Evolutionary conservation across 2,888 invertebrate species (phyloP).

Genomic region (Limnephilus auricula): DNA sequence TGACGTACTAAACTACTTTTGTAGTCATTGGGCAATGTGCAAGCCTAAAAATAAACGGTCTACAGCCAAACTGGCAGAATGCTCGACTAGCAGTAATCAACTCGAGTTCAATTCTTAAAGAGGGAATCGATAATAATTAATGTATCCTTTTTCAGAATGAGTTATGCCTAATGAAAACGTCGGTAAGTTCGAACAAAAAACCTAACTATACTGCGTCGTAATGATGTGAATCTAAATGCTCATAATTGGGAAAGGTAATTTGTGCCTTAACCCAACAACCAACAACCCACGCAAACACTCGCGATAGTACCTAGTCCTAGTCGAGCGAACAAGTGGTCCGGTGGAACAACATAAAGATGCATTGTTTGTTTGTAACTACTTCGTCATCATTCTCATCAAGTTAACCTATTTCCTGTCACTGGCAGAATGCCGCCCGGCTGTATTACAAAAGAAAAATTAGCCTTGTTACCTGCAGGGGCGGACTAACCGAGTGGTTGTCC

Average conservation of each 20-base stretch:
- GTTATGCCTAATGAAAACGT: too few relatives aligned
- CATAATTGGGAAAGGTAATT: background rate
- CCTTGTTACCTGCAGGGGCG: background rate
- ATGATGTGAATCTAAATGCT: background rate
- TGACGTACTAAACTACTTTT: too few relatives aligned
- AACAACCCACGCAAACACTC: background rate
- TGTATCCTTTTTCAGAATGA: too few relatives aligned
- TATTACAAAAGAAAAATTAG: slow-evolving; percentile 22
- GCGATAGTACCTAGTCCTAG: background rate
- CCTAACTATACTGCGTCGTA: too few relatives aligned
- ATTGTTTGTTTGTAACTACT: slow-evolving; percentile 3
- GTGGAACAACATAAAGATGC: background rate
- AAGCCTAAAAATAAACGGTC: too few relatives aligned
- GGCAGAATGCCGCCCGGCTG: background rate
- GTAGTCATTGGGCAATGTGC: too few relatives aligned
- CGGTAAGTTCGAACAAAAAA: too few relatives aligned
- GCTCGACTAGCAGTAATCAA: too few relatives aligned
- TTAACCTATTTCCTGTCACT: background rate
- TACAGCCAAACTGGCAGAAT: too few relatives aligned
- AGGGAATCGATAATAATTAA: too few relatives aligned
- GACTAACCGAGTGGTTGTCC: background rate
- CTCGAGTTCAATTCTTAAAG: too few relatives aligned
- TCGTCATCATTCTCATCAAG: background rate
- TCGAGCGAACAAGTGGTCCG: background rate
- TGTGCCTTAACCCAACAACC: background rate